Evolutionary conservation across 2,888 invertebrate genomes (phyloP), one percentile per base, ranked within the genome.

Genomic region (Caenorhabditis wallacei): DNA sequence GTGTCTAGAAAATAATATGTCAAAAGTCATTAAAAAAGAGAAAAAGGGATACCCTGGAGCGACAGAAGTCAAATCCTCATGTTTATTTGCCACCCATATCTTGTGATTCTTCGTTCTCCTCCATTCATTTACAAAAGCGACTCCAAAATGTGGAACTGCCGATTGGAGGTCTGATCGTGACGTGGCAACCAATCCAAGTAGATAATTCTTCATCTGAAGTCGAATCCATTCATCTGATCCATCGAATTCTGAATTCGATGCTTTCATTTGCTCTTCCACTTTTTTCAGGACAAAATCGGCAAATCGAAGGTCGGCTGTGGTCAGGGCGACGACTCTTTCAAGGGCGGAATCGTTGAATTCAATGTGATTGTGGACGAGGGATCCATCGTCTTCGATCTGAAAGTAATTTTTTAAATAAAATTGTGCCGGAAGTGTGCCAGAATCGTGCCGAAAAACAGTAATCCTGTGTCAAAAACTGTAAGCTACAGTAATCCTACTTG

Each of bases 161-260:
- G 87, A 70, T 18, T 68, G 75, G n/a, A 86, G 66, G 11, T 85
- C 86, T 1, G 83, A 78, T 16, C 83, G 68, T 8, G 92, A 87
- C 1, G 92, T 91, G 2, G 92, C 91, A 57, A 93, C 85, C 53
- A 94, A 84, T 1, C 92, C 91, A 59, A 92, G 89, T 3, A 93
- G 90, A 83, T 93, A 93, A 24, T 90, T 83, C 78, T 90, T 89
- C 87, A 98, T 98, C 93, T 98, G 98, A 69, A 96, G 95, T 86
- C 98, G 94, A 85, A 98, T 95, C 98, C 98, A 99, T 88, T 96
- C 95, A 92, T 98, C 98, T 26, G 97, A 97, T 64, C 98, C 98
- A 92, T 96, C 96, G 95, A 95, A 95, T 24, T 95, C 94, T 3
- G 79, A 74, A 11, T 54, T 79, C 26, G 70, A 75, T n/a, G 78